Conservation (phyloP, 2,113 vertebrate genomes). For the Etia nguti region DNA sequence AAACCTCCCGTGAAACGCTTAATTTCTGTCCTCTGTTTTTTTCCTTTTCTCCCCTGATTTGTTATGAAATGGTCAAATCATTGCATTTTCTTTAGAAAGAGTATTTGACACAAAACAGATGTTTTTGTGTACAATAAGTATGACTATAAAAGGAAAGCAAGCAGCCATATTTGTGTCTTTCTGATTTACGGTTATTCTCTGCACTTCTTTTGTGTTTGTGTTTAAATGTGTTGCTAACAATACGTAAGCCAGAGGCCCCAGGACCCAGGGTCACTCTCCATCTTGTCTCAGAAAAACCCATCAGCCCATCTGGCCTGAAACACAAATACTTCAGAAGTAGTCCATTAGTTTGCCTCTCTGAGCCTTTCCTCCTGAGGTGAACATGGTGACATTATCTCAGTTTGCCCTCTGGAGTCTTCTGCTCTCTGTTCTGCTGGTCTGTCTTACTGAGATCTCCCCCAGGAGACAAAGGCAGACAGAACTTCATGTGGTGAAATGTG, state of each 20-base stretch:
- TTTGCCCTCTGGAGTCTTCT: neutral
- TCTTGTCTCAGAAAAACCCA: neutral
- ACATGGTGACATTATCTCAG: neutral
- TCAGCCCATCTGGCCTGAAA: neutral
- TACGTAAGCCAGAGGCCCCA: neutral
- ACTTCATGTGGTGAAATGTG: neutral
- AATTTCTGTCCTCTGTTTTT: rapidly evolving
- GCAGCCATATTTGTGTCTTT: neutral
- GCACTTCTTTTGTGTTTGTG: neutral
- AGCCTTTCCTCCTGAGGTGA: neutral
- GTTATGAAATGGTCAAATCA: neutral
- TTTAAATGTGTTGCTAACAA: neutral
- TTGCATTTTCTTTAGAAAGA: neutral
- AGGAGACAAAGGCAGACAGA: neutral
- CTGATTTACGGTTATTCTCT: neutral
- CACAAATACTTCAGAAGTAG: neutral
- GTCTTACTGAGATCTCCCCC: neutral
- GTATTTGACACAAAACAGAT: neutral
- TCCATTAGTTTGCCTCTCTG: neutral
- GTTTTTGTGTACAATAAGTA: neutral
- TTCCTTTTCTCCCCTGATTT: neutral
- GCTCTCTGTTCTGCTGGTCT: neutral
- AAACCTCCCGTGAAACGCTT: neutral
- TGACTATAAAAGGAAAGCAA: neutral
- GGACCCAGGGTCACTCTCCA: neutral